phyloP scores from a whole-genome alignment of 2,888 invertebrate species.

The Gryllus longicercus region DNA sequence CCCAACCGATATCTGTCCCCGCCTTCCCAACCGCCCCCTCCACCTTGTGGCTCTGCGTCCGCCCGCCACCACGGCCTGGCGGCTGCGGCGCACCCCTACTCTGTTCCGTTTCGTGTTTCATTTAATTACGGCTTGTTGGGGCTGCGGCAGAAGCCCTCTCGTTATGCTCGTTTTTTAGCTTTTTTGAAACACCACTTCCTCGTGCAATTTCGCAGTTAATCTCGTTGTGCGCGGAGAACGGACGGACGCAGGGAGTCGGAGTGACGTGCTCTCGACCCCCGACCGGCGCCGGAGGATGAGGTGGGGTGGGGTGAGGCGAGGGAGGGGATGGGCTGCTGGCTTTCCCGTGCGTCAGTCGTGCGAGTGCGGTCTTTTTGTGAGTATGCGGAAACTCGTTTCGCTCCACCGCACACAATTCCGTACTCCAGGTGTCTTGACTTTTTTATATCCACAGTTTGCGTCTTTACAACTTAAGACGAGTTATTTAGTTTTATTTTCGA shows the following conservation, averaged over 20 bases:
- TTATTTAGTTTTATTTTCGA: too few relatives aligned
- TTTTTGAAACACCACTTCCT: constrained; percentile 1
- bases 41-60: neutral
- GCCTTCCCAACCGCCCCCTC: neutral
- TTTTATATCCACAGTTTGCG: too few relatives aligned
- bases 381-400: too few relatives aligned
- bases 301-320: too few relatives aligned
- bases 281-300: too few relatives aligned
- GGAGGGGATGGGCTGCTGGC: too few relatives aligned
- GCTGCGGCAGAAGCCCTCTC: constrained; percentile 17
- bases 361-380: too few relatives aligned
- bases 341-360: too few relatives aligned
- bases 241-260: neutral
- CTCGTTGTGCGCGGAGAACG: neutral
- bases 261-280: neutral
- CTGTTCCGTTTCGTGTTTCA: neutral
- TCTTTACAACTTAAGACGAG: too few relatives aligned
- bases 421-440: too few relatives aligned
- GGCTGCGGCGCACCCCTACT: neutral
- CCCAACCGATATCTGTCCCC: neutral
- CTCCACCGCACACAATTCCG: too few relatives aligned
- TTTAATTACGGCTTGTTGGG: constrained; percentile 7
- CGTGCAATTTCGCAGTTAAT: constrained; percentile 17
- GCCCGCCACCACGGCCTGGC: neutral
- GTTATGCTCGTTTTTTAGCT: neutral